These are phyloP conservation scores for Ascidia mentula DNA, from an alignment of 23 tunicate genomes.

Conservation along the genomic window DNA sequence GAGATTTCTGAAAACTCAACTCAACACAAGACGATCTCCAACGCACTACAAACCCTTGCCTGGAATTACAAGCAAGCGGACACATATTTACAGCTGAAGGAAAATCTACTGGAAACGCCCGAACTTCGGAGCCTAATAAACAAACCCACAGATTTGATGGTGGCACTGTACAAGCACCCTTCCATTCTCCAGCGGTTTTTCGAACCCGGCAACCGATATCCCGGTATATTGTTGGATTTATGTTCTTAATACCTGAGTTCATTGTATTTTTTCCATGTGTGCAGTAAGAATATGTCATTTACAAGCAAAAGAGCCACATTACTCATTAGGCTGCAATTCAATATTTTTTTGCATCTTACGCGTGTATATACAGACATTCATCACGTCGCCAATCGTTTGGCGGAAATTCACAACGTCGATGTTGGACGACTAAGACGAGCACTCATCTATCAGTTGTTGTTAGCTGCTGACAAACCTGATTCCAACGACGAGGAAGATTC, in stretches of 20 bases:
- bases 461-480: constrained; percentile 19
- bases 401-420: constrained; percentile 34
- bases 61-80: constrained; percentile 13
- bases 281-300: background rate
- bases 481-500: constrained; percentile 16
- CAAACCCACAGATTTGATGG: constrained; percentile 46
- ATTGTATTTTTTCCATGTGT: background rate
- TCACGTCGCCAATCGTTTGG: constrained; percentile 35
- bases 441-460: constrained; percentile 29
- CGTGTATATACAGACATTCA: constrained; percentile 72
- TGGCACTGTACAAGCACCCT: constrained; percentile 54
- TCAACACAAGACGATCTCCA: constrained; percentile 17
- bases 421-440: constrained; percentile 17
- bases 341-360: too few relatives aligned
- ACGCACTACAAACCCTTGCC: constrained; percentile 13
- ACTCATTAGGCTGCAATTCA: too few relatives aligned
- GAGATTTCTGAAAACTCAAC: constrained; percentile 6
- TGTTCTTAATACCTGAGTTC: background rate
- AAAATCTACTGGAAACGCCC: constrained; percentile 21
- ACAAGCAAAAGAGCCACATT: too few relatives aligned
- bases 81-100: constrained; percentile 25
- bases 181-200: constrained; percentile 55
- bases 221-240: constrained; percentile 33
- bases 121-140: constrained; percentile 10
- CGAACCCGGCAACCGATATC: constrained; percentile 66